phyloP scores from a whole-genome alignment of 2,888 invertebrate genomes.

The Ophion slaviceki region DNA sequence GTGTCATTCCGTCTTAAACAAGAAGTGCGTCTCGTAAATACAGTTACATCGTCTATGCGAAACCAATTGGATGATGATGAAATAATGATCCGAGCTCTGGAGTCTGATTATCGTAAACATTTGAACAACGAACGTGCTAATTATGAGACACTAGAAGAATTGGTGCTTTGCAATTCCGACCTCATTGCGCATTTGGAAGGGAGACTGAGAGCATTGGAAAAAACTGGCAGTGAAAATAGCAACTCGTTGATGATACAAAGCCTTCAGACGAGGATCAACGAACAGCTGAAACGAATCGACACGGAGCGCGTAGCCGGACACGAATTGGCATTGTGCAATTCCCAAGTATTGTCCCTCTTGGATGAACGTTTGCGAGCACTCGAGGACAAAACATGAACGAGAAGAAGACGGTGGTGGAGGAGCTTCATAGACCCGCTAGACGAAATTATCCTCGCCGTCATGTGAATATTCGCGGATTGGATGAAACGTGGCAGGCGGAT shows the following conservation, averaged over 20 bases:
- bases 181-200: slow-evolving; percentile 11
- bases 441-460: no score
- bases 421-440: no score
- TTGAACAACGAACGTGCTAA: no score
- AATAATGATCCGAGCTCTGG: neutral
- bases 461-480: no score
- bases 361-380: no score
- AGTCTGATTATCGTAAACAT: neutral
- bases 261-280: neutral
- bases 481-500: no score
- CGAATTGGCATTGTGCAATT: neutral
- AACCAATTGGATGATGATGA: neutral
- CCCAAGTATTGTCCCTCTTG: neutral
- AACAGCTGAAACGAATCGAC: neutral
- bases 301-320: neutral
- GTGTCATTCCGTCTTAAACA: no score
- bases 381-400: no score
- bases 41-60: neutral
- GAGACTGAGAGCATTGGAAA: slow-evolving; percentile 9
- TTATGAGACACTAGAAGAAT: neutral
- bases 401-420: no score
- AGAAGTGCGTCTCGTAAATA: neutral
- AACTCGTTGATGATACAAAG: neutral
- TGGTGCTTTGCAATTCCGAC: neutral
- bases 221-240: neutral